Percentiles rank a stretch among this genome's conserved stretches.
Conservation (phyloP, 2,113 vertebrate genomes). For the Paradoxurus hermaphroditus region DNA sequence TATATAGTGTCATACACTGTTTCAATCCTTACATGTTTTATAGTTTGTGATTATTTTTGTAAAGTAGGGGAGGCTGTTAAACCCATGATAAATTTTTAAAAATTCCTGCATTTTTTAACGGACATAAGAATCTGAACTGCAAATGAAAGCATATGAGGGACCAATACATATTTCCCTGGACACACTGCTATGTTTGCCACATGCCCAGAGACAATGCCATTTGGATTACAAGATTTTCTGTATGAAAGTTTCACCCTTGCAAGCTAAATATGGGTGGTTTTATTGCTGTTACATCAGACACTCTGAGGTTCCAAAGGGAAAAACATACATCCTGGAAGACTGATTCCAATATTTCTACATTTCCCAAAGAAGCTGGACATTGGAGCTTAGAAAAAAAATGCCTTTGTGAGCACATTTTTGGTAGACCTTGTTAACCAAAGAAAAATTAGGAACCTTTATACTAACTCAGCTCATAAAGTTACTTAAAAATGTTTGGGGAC, state of each 20-base stretch:
- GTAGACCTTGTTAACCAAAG: neutral
- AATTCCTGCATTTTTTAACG: constrained; percentile 22
- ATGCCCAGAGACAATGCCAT: neutral
- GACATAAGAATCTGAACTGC: neutral
- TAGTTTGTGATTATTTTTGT: constrained; percentile 49
- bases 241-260: neutral
- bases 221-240: neutral
- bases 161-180: neutral
- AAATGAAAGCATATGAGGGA: neutral
- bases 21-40: constrained; percentile 62
- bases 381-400: neutral
- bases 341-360: neutral
- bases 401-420: neutral
- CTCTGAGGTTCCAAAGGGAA: neutral
- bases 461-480: neutral
- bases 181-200: neutral
- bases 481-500: neutral
- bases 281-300: neutral
- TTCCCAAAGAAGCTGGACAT: neutral
- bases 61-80: neutral
- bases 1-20: constrained; percentile 22
- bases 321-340: neutral
- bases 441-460: neutral
- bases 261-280: neutral
- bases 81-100: constrained; percentile 44